Evolutionary conservation across 92 coral and sea anemone genomes (phyloP).

Genomic region (Parazoanthus atlanticus): DNA sequence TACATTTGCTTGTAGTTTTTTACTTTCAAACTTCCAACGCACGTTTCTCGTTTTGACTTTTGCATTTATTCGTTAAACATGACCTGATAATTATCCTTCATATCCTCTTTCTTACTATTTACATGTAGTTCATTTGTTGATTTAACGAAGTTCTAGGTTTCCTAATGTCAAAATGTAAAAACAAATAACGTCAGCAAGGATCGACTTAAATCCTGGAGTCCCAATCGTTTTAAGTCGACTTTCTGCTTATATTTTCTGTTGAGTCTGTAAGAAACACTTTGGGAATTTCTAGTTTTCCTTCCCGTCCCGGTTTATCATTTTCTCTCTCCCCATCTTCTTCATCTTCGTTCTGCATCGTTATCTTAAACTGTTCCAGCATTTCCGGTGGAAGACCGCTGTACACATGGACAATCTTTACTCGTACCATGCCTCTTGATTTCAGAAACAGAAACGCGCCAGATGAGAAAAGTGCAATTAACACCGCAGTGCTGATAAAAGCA

Average conservation of each 20-base stretch:
- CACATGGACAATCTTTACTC: conserved; percentile 64
- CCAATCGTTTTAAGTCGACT: conserved; percentile 1
- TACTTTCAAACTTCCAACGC: too few relatives aligned
- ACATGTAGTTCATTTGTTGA: too few relatives aligned
- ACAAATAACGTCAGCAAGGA: too few relatives aligned
- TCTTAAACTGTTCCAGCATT: conserved; percentile 55
- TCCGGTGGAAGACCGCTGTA: conserved; percentile 70
- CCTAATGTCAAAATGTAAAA: too few relatives aligned
- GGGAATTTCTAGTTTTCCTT: conserved; percentile 50
- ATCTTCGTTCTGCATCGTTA: conserved; percentile 30
- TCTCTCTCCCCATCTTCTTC: conserved; percentile 21
- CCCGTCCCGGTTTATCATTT: conserved; percentile 19
- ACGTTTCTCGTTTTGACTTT: too few relatives aligned
- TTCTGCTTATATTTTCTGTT: conserved; percentile 1
- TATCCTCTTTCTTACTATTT: too few relatives aligned
- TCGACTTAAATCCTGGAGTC: background rate
- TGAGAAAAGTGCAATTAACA: conserved; percentile 33
- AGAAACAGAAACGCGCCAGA: conserved; percentile 60
- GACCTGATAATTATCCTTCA: too few relatives aligned
- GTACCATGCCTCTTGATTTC: conserved; percentile 82
- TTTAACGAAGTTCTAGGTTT: too few relatives aligned
- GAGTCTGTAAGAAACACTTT: conserved; percentile 46
- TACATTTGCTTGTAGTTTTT: too few relatives aligned
- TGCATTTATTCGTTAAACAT: too few relatives aligned
- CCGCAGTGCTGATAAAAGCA: conserved; percentile 38